Evolutionary conservation across 1,140 invertebrate species (phyloP).

Genomic region (Sweltsa coloradensis): DNA sequence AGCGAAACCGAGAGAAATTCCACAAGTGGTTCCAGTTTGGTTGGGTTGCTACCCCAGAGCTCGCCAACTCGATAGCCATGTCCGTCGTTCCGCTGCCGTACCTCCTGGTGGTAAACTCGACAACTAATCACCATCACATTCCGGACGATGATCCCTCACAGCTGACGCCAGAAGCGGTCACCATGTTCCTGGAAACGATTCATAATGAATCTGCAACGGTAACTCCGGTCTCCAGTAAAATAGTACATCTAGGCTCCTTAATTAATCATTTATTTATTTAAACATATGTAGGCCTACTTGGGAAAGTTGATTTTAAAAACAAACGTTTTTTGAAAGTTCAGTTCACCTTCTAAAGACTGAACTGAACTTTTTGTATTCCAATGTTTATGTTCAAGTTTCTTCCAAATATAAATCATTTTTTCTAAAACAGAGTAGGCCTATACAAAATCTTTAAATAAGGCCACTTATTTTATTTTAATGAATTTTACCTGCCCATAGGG

Average conservation of each 20-base stretch:
- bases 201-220: slow-evolving; percentile 58
- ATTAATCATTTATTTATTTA: too few species aligned
- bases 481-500: too few species aligned
- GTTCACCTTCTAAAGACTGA: too few species aligned
- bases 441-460: too few species aligned
- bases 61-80: slow-evolving; percentile 88
- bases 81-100: slow-evolving; percentile 67
- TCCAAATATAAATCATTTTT: too few species aligned
- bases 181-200: slow-evolving; percentile 63
- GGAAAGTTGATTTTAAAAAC: too few species aligned
- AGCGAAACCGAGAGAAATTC: slow-evolving; percentile 60
- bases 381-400: too few species aligned
- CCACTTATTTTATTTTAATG: too few species aligned
- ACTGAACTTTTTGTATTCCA: too few species aligned
- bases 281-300: too few species aligned
- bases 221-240: slow-evolving; percentile 22
- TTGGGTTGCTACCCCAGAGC: slow-evolving; percentile 68
- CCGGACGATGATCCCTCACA: slow-evolving; percentile 70
- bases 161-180: slow-evolving; percentile 65
- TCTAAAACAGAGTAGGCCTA: too few species aligned
- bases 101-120: slow-evolving; percentile 79
- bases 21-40: slow-evolving; percentile 85
- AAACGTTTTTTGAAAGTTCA: too few species aligned
- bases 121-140: slow-evolving; percentile 80
- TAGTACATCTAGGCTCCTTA: background rate